Percentiles rank a stretch among this genome's conserved stretches.
These are phyloP conservation scores for Botia kubotai DNA, from an alignment of 2,797 vertebrate genomes.

Conservation along the genomic window DNA sequence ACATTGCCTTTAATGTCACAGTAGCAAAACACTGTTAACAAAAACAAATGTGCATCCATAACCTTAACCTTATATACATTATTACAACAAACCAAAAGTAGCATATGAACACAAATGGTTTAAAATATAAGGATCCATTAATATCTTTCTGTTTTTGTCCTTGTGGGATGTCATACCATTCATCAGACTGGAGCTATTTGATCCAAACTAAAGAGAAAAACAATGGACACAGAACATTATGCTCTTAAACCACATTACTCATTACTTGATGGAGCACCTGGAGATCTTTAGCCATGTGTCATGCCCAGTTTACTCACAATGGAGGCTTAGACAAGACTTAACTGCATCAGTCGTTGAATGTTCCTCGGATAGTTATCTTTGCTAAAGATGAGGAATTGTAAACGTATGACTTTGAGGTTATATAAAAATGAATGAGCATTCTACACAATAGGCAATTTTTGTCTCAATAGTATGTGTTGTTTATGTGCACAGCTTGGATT, in stretches of 20 bases:
- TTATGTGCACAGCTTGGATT: background rate
- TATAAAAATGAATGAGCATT: background rate
- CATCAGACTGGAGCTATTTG: background rate
- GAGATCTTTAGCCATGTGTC: background rate
- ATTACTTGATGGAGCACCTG: slow-evolving; percentile 12
- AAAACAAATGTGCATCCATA: background rate
- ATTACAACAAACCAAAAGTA: background rate
- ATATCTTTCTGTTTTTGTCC: slow-evolving; percentile 25
- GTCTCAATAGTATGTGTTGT: background rate
- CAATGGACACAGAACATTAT: slow-evolving; percentile 8
- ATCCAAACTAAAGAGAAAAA: slow-evolving; percentile 3
- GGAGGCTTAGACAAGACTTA: background rate
- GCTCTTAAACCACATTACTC: background rate
- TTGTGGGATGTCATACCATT: slow-evolving; percentile 20
- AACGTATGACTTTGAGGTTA: too few species aligned
- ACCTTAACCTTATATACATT: background rate
- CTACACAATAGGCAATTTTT: background rate
- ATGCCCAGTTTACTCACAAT: background rate
- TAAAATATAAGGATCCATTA: slow-evolving; percentile 12
- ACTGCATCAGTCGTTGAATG: background rate
- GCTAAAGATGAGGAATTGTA: background rate
- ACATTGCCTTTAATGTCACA: background rate
- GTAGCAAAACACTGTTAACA: background rate
- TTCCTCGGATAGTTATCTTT: background rate
- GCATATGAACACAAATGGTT: background rate